Evolutionary conservation across 2,888 invertebrate genomes (phyloP).

Genomic region (Augiades crinisus): DNA sequence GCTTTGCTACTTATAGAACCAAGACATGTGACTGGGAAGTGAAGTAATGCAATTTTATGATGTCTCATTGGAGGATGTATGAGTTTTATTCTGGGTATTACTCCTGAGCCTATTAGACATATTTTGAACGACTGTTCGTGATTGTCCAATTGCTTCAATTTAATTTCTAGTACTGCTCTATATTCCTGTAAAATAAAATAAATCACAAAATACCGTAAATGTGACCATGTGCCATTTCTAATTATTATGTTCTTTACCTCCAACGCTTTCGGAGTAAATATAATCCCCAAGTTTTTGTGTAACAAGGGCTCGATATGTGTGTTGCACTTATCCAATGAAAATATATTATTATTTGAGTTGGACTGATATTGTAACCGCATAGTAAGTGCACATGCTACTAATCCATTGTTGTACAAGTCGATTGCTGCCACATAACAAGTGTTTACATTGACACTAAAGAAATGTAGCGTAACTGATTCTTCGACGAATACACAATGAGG

Average conservation of each 20-base stretch:
- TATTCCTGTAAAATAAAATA: slow-evolving; percentile 55
- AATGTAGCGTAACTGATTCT: slow-evolving; percentile 66
- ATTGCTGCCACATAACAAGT: slow-evolving; percentile 52
- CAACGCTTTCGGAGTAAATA: slow-evolving; percentile 64
- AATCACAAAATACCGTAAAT: too few relatives aligned
- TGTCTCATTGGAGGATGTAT: slow-evolving; percentile 50
- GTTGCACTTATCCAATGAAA: slow-evolving; percentile 66
- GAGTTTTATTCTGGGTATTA: slow-evolving; percentile 64
- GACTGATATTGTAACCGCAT: slow-evolving; percentile 64
- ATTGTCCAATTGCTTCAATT: slow-evolving; percentile 61
- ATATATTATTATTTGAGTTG: slow-evolving; percentile 55
- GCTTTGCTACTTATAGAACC: slow-evolving; percentile 54
- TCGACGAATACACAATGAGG: slow-evolving; percentile 72
- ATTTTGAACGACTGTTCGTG: slow-evolving; percentile 64
- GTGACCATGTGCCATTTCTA: too few relatives aligned
- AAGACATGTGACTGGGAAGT: slow-evolving; percentile 66
- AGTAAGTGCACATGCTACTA: slow-evolving; percentile 61
- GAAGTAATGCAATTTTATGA: slow-evolving; percentile 46
- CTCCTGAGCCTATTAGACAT: slow-evolving; percentile 70
- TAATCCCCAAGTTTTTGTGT: slow-evolving; percentile 63
- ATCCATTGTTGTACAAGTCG: slow-evolving; percentile 69
- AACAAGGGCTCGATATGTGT: slow-evolving; percentile 67
- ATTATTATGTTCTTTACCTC: slow-evolving; percentile 45
- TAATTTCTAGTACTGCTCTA: slow-evolving; percentile 67
- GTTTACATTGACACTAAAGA: slow-evolving; percentile 65